Evolutionary conservation across 2,113 vertebrate species (phyloP).

Genomic region (Oryzias celebensis): DNA sequence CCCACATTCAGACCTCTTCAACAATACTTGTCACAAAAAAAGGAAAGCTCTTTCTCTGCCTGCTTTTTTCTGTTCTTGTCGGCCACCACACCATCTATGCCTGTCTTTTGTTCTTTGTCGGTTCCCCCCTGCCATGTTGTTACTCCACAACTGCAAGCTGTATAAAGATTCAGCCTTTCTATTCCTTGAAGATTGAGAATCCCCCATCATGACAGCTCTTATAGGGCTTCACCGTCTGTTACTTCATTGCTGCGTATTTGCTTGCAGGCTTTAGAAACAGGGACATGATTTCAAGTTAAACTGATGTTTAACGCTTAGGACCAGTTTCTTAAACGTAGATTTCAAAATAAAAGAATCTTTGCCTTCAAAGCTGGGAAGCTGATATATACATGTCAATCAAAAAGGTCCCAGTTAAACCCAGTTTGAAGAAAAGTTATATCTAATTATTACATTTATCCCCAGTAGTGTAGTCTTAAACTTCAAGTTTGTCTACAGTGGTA

Average conservation of each 20-base stretch:
- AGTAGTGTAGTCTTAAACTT: too few species aligned
- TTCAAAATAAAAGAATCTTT: too few species aligned
- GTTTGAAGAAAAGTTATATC: too few species aligned
- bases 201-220: constrained; percentile 5
- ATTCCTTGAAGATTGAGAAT: constrained; percentile 18
- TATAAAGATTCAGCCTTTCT: constrained; percentile 27
- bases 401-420: too few species aligned
- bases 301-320: too few species aligned
- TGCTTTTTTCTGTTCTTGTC: background rate
- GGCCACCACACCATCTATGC: background rate
- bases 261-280: background rate
- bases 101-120: background rate
- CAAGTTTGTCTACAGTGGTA: too few species aligned
- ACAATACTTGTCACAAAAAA: background rate
- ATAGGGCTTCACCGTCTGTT: constrained; percentile 7
- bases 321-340: too few species aligned
- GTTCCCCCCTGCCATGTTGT: background rate
- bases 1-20: background rate
- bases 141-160: constrained; percentile 1
- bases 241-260: background rate
- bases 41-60: background rate
- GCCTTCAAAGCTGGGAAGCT: too few species aligned
- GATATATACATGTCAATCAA: too few species aligned
- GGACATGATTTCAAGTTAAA: too few species aligned
- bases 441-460: too few species aligned